Base-by-base conservation (phyloP, 1,140 invertebrate species). In the Notospermus geniculatus region DNA sequence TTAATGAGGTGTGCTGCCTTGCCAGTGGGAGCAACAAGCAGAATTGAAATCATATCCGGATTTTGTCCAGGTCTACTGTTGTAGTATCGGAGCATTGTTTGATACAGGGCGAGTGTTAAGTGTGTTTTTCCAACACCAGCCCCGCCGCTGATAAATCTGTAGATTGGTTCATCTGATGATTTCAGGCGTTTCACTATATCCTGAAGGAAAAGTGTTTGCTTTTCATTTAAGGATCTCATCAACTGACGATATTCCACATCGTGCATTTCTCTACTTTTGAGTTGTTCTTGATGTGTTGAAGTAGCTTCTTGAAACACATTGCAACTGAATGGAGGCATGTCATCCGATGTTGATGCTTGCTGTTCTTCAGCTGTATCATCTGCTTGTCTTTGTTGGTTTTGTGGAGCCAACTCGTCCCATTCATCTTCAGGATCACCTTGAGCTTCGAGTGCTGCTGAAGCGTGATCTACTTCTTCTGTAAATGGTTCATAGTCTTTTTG, bases 231-330 rank as follows among this genome's bases (percentile, higher is more conserved):
- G 25, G 5, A 7, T 23, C 25, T 5, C n/a, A 50, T 19, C 4
- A n/a, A 5, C 19, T 19, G 4, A 5, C 4, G 25, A n/a, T 50
- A 50, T n/a, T 50, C n/a, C n/a, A 57, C 63, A 54, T 59, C 60
- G 32, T 63, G 60, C 11, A 67, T 43, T 30, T 62, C 62, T 62
- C 65, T 65, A 59, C 63, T 61, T n/a, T 59, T 43, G 15, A 7
- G 32, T 36, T 43, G 11, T 19, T 43, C 39, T 43, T 43, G 39
- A 43, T 43, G 11, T 13, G 39, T 43, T 43, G 39, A 13, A 43
- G 39, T 19, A 43, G 11, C 11, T 43, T 43, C 39, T 19, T 19
- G 39, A 43, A 13, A 19, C 39, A 19, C n/a, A n/a, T n/a, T n/a
- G n/a, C n/a, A n/a, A n/a, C n/a, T n/a, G n/a, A n/a, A n/a, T n/a